Base-by-base conservation (phyloP, 2,797 vertebrate species). In the Microcaecilia unicolor region DNA sequence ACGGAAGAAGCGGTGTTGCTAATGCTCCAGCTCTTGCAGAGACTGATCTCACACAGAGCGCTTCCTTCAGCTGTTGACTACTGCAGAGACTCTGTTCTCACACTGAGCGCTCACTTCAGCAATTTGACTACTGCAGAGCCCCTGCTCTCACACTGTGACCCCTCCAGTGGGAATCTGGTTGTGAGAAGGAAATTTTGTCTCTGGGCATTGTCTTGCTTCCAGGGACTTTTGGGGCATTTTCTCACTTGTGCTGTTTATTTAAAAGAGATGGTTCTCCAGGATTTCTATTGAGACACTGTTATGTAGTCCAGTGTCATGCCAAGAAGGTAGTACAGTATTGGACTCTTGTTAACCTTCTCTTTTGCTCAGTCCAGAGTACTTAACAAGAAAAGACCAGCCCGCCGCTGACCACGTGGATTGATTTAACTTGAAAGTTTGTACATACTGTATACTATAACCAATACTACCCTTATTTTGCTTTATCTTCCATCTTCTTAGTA, bases 1-100 rank as follows among this genome's bases (percentile, higher is more conserved):
- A 92, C 80, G 92, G 40, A 98, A 95, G 90, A 97, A 96, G 69
- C 79, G 92, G 68, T 99, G 95, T 84, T 99, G 95, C 88, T 98
- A 91, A 85, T 83, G 69, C 34, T 70, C 59, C 48, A 50, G 53
- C 54, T 41, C 48, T 49, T 57, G 67, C 63, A 70, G 63, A 67
- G 66, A 72, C 64, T 44, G 58, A 48, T 67, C 61, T 34, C 48
- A n/a, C n/a, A n/a, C n/a, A 74, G 74, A 41, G 48, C 44, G 48
- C 48, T 48, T 26, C 44, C 39, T 48, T 31, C n/a, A n/a, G n/a
- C n/a, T n/a, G n/a, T n/a, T n/a, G n/a, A n/a, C n/a, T n/a, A n/a
- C 26, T 35, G 44, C 31, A n/a, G n/a, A n/a, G n/a, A n/a, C n/a
- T n/a, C n/a, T n/a, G n/a, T n/a, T n/a, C n/a, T n/a, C n/a, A n/a